Percentiles rank a stretch among this genome's conserved stretches.
phyloP scores from a whole-genome alignment of 1,140 invertebrate genomes.

The Papilio polyxenes region DNA sequence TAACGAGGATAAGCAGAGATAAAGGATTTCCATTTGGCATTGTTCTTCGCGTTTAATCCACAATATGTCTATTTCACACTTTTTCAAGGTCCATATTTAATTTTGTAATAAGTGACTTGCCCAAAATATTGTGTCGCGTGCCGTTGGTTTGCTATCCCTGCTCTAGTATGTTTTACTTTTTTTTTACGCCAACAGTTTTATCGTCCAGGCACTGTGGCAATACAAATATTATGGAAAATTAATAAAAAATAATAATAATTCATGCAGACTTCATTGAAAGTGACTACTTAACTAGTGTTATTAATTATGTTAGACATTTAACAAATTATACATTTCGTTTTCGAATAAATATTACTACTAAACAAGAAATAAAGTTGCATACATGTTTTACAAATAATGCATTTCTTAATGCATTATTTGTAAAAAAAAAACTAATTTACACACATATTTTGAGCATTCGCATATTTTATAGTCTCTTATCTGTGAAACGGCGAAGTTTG shows the following conservation, averaged over 20 bases:
- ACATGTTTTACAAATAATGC: slow-evolving; percentile 6
- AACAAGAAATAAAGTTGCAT: neutral
- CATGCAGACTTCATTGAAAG: neutral
- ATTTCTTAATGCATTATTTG: slow-evolving; percentile 1
- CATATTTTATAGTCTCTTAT: slow-evolving; percentile 28
- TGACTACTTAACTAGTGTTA: neutral
- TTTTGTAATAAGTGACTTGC: no score
- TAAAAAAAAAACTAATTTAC: slow-evolving; percentile 15
- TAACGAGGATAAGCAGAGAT: neutral
- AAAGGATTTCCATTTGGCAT: neutral
- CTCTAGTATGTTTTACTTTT: no score
- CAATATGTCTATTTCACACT: no score
- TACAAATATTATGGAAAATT: neutral
- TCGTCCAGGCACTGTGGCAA: neutral
- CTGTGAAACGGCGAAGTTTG: slow-evolving; percentile 29
- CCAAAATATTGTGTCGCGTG: no score
- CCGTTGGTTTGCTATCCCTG: no score
- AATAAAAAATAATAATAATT: neutral
- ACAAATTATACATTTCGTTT: neutral
- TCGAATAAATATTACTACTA: neutral
- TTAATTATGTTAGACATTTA: neutral
- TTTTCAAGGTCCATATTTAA: no score
- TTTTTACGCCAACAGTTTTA: neutral
- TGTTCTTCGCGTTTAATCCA: neutral
- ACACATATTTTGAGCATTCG: slow-evolving; percentile 9